phyloP scores from a whole-genome alignment of 2,888 invertebrate species.

The Apodemia zela region DNA sequence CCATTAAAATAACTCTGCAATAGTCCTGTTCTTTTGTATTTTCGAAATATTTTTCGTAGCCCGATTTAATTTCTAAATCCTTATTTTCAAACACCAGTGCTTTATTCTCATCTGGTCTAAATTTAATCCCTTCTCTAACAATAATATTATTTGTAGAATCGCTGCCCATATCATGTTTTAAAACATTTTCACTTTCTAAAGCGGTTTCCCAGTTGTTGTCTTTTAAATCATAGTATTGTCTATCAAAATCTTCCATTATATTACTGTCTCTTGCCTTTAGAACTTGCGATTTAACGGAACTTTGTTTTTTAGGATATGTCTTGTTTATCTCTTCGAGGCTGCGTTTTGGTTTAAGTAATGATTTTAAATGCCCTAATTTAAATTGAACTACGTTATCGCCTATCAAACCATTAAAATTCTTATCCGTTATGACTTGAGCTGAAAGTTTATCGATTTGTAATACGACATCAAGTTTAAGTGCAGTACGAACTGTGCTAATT shows the following conservation, averaged over 20 bases:
- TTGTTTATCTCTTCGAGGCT: conserved; percentile 49
- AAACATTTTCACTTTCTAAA: neutral
- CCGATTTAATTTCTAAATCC: conserved; percentile 27
- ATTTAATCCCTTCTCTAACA: conserved; percentile 25
- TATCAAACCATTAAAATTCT: conserved; percentile 50
- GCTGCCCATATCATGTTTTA: neutral
- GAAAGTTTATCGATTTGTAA: conserved; percentile 68
- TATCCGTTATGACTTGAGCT: conserved; percentile 57
- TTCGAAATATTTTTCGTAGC: conserved; percentile 32
- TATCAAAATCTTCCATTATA: neutral
- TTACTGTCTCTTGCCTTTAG: conserved; percentile 9
- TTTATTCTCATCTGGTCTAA: conserved; percentile 25
- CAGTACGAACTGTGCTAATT: conserved; percentile 52
- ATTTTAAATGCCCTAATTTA: conserved; percentile 60
- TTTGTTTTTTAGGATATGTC: conserved; percentile 31
- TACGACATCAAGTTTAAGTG: conserved; percentile 52
- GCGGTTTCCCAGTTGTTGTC: neutral
- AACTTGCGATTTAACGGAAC: neutral
- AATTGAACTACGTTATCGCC: conserved; percentile 48
- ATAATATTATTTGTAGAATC: conserved; percentile 22
- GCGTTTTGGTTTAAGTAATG: conserved; percentile 51
- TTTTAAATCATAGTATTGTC: neutral
- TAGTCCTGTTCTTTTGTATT: conserved; percentile 32
- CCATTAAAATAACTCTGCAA: conserved; percentile 51
- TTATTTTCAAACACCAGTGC: conserved; percentile 22